Evolutionary conservation across 2,113 vertebrate species (phyloP).

Genomic region (Corythornis cristatus): DNA sequence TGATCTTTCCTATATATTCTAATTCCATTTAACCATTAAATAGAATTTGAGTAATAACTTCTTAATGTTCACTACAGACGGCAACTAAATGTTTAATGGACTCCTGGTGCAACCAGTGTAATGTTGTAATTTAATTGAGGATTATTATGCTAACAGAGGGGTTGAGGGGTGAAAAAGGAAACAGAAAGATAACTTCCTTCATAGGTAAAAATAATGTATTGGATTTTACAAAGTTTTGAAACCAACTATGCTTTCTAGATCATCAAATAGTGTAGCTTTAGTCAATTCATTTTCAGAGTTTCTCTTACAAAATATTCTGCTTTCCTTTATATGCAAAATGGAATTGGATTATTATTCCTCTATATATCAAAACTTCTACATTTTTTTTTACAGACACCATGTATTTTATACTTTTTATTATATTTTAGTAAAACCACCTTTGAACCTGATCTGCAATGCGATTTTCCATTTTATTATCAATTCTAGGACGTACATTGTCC

Average conservation of each 20-base stretch:
- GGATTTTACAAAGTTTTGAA: neutral
- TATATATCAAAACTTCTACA: no score
- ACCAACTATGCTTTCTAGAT: neutral
- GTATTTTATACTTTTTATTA: neutral
- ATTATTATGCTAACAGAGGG: neutral
- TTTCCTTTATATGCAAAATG: neutral
- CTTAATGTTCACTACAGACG: slow-evolving; percentile 69
- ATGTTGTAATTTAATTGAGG: slow-evolving; percentile 62
- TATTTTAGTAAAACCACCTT: fast-evolving
- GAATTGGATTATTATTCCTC: neutral
- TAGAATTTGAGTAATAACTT: slow-evolving; percentile 73
- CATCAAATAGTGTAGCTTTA: neutral
- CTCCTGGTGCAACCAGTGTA: slow-evolving; percentile 41
- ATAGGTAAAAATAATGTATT: neutral
- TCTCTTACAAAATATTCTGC: neutral
- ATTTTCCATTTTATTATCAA: neutral
- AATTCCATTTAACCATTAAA: slow-evolving; percentile 72
- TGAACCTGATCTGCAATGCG: neutral
- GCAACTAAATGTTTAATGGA: slow-evolving; percentile 75
- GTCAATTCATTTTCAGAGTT: neutral
- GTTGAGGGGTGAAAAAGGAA: neutral
- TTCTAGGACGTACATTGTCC: neutral
- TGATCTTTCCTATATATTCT: slow-evolving; percentile 65
- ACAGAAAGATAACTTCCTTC: neutral
- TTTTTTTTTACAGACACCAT: neutral